These are phyloP conservation scores for Scaptomyza cyrtandrae DNA, from an alignment of 2,888 invertebrate species.

Conservation along the genomic window DNA sequence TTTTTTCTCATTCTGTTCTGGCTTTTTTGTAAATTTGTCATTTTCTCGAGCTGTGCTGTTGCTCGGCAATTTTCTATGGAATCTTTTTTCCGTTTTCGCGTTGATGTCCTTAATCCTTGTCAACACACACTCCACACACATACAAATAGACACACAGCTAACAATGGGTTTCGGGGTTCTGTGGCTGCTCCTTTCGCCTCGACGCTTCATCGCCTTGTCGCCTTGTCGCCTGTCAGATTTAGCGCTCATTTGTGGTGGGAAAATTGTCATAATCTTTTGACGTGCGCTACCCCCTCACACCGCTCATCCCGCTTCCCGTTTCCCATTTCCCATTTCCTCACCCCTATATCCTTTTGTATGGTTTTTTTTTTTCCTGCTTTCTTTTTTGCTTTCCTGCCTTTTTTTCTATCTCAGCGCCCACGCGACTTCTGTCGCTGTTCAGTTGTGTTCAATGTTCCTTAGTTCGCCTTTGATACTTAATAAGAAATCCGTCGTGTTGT, in stretches of 20 bases:
- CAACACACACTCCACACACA: conserved; percentile 67
- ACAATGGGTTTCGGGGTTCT: conserved; percentile 58
- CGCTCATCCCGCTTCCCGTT: not conserved
- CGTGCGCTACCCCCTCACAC: conserved; percentile 63
- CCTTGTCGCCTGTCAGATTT: conserved; percentile 72
- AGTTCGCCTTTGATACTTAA: conserved; percentile 76
- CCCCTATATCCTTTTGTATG: conserved; percentile 27
- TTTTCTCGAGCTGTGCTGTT: conserved; percentile 55
- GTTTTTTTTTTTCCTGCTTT: conserved; percentile 5
- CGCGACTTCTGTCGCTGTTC: conserved; percentile 34
- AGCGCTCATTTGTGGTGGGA: conserved; percentile 81
- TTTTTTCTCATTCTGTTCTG: conserved; percentile 18
- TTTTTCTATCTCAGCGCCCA: conserved; percentile 45
- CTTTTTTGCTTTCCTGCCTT: conserved; percentile 8
- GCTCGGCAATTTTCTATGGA: conserved; percentile 54
- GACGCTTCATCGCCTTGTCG: conserved; percentile 53
- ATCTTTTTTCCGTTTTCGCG: conserved; percentile 35
- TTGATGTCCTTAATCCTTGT: conserved; percentile 75
- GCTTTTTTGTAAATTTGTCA: conserved; percentile 48
- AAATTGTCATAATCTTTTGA: conserved; percentile 83
- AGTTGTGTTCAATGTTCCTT: conserved; percentile 29
- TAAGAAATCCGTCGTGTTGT: conserved; percentile 61
- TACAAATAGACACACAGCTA: conserved; percentile 50
- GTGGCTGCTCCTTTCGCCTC: conserved; percentile 59
- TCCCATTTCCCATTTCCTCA: conserved; percentile 11